Base-by-base conservation (phyloP, 2,797 vertebrate species). In the Cynopterus sphinx region DNA sequence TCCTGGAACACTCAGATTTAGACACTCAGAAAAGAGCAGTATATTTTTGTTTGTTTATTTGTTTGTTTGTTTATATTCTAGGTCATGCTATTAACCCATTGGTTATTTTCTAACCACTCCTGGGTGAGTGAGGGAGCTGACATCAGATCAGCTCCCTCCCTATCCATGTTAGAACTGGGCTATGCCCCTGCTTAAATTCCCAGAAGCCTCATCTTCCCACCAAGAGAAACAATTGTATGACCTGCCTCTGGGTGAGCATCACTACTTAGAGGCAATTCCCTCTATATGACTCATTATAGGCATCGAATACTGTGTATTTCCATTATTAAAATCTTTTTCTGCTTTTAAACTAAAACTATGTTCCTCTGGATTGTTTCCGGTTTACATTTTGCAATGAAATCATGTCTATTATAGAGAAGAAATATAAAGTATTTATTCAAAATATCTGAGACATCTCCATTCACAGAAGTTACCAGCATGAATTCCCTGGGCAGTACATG, bases 331-430 rank as follows among this genome's bases (percentile, higher is more conserved):
- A 77, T 3, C 1, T 8, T 49, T 79, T 95, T 90, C 63, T 93
- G 49, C 36, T 81, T 78, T 92, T 68, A 63, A 93, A 39, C 49
- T 77, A 74, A 90, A 91, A 28, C 9, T 17, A 19, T 22, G 8
- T 59, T 13, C 19, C 2, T 81, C 43, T 82, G 49, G 33, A 78
- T 94, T 77, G 26, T 61, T 86, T 10, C 77, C 59, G 26, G 10
- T 22, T 94, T 86, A 78, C 10, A 67, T 22, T 97, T 82, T 85
- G 10, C 15, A 74, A 55, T 26, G 8, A 91, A 95, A 95, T 82
- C 21, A 79, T 26, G 49, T 15, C 7, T 5, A 22, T 84, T 67
- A 55, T 90, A 57, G 63, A 28, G 43, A 88, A 73, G 19, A 11
- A 36, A 21, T 43, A 17, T 31, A 55, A 77, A 55, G 17, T 85